These are phyloP conservation scores for Ranitomeya variabilis DNA, from an alignment of 2,113 vertebrate genomes.

Conservation along the genomic window DNA sequence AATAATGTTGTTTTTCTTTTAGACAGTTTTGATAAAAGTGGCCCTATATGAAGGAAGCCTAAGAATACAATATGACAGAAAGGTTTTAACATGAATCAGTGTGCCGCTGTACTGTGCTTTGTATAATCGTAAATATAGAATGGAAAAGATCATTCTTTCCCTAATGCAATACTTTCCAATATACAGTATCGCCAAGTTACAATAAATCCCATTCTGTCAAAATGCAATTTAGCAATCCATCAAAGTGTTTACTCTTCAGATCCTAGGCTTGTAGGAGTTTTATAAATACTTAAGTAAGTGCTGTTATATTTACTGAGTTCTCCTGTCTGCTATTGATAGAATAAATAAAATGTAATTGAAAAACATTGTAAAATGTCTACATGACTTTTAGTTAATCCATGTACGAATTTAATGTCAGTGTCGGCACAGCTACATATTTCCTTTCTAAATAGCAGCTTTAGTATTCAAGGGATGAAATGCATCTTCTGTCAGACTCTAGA, in stretches of 20 bases:
- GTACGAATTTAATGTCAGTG: not conserved
- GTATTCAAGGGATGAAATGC: not conserved
- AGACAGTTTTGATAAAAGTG: too few species aligned
- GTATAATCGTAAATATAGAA: not conserved
- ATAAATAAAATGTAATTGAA: constrained; percentile 42
- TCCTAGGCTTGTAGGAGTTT: constrained; percentile 42
- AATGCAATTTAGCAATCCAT: constrained; percentile 52
- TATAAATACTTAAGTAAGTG: constrained; percentile 52
- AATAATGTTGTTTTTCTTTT: too few species aligned
- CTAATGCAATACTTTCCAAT: constrained; percentile 22
- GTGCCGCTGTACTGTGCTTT: not conserved
- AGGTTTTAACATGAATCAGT: not conserved
- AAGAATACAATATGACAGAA: not conserved
- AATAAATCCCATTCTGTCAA: constrained; percentile 46
- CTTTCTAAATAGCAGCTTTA: not conserved
- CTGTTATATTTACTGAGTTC: constrained; percentile 46
- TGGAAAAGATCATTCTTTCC: not conserved
- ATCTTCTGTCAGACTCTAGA: not conserved
- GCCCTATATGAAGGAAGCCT: not conserved
- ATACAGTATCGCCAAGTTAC: constrained; percentile 33
- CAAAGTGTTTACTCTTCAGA: constrained; percentile 44
- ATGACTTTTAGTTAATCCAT: constrained; percentile 6
- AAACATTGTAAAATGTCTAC: constrained; percentile 13
- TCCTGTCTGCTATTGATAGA: constrained; percentile 32
- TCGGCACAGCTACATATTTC: not conserved